phyloP scores from a whole-genome alignment of 1,140 invertebrate genomes.

The Apis florea region DNA sequence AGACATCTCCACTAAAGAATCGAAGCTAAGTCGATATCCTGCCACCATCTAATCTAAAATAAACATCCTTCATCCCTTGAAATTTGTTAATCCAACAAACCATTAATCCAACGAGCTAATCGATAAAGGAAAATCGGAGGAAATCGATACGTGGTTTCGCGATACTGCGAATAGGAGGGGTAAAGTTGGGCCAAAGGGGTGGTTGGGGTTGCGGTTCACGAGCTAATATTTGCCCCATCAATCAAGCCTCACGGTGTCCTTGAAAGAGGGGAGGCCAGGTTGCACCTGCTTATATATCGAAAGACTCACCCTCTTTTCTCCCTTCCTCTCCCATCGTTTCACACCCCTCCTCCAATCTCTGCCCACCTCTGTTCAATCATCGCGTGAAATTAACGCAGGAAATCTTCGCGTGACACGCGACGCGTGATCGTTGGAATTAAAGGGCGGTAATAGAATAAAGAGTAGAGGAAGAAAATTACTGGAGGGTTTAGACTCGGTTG shows the following conservation, averaged over 20 bases:
- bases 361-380: background rate
- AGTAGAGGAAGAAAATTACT: no score
- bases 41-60: no score
- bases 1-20: no score
- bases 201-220: slow-evolving; percentile 9
- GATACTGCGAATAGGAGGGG: background rate
- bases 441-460: background rate
- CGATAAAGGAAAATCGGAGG: background rate
- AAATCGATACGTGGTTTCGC: background rate
- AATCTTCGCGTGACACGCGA: background rate
- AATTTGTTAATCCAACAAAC: no score
- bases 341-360: no score
- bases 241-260: slow-evolving; percentile 32
- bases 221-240: slow-evolving; percentile 50
- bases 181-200: slow-evolving; percentile 7
- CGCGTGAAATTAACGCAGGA: background rate
- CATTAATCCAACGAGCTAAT: no score
- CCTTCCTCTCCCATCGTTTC: background rate
- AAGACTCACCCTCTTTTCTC: background rate
- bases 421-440: background rate
- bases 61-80: no score
- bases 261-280: slow-evolving; percentile 19
- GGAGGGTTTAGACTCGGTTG: no score
- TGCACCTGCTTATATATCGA: slow-evolving; percentile 6
- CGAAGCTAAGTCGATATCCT: no score